These are phyloP conservation scores for Epizoanthus illoricatus DNA, from an alignment of 92 coral and sea anemone species.

Conservation along the genomic window DNA sequence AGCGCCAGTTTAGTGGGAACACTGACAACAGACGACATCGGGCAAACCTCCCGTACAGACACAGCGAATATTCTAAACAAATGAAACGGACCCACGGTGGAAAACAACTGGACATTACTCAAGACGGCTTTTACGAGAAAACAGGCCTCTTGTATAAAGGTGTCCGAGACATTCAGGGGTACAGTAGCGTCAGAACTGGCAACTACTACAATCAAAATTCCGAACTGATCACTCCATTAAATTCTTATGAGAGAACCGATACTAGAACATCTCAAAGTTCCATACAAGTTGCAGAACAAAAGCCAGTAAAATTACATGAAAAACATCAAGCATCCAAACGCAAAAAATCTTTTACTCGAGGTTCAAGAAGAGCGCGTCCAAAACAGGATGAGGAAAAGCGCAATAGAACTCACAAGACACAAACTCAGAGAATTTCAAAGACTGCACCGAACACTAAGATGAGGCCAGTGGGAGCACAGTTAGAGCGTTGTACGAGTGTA, in stretches of 20 bases:
- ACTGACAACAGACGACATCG: background rate
- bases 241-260: background rate
- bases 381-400: background rate
- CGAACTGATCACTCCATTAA: background rate
- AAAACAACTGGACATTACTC: background rate
- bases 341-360: conserved; percentile 17
- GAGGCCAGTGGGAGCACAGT: background rate
- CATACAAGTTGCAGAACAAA: conserved; percentile 2
- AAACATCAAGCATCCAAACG: conserved; percentile 18
- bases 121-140: background rate
- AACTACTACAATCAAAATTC: background rate
- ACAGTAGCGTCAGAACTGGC: background rate
- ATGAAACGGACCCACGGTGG: background rate
- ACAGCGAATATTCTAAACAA: background rate
- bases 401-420: background rate
- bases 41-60: background rate
- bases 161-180: background rate
- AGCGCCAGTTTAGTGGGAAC: background rate
- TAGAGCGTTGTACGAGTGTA: background rate
- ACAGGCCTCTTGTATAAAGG: background rate
- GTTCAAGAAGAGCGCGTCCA: conserved; percentile 12
- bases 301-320: background rate
- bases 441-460: background rate
- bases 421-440: background rate
- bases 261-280: background rate